Base-by-base conservation (phyloP, 2,797 vertebrate species). In the Adelosebastes latens region DNA sequence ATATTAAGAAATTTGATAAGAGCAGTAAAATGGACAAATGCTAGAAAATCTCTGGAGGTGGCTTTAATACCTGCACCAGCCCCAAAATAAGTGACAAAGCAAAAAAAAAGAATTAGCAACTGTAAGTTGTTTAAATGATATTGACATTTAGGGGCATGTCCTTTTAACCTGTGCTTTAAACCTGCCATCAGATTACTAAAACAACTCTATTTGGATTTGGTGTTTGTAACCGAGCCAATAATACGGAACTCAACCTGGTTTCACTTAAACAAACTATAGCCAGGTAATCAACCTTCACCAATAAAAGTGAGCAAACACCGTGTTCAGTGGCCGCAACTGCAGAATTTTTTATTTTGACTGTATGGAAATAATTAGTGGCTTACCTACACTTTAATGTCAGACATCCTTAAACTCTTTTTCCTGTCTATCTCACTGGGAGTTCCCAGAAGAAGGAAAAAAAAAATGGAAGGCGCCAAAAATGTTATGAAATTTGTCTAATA, bases 401-500 rank as follows among this genome's bases (percentile, higher is more conserved):
- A 79, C 61, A 72, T 89, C 55, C 12, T 66, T 86, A 9, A 67
- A 24, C 67, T 70, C 70, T 70, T 49, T 80, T 89, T 85, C 75
- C 78, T 88, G 73, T 79, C 63, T 29, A 16, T 77, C 79, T 88
- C 73, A 18, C 18, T 65, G 74, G 75, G 80, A 89, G 80, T 88
- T 87, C 80, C 77, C 73, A 68, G 46, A 34, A 69, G 29, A 76
- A 65, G 22, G n/a, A 66, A n/a, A 73, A 61, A 71, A 75, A 75
- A 71, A 76, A 75, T 3, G 11, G 5, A 72, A 62, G 53, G 29
- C 18, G 14, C 36, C 62, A 71, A 81, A 85, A 84, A 71, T 66
- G 5, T 55, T 55, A 78, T 71, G 42, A 84, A 65, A 87, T 71
- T 32, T 72, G 32, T 74, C 55, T 60, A 76, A 71, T 81, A 55